Base-by-base conservation (phyloP, 2,888 invertebrate genomes). In the Trypoxylon attenuatum region DNA sequence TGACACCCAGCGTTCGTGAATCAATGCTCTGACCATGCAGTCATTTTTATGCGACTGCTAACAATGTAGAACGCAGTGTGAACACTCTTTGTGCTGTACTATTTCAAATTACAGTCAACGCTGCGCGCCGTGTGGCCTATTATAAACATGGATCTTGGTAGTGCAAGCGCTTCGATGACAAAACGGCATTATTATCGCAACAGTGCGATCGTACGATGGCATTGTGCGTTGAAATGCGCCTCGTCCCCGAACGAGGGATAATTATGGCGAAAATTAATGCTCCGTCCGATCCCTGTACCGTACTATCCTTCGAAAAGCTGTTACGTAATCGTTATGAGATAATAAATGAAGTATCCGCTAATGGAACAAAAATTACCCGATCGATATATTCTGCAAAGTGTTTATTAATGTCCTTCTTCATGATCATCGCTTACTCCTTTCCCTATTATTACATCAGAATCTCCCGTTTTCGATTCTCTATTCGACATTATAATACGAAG, bases 161-260 rank as follows among this genome's bases (percentile, higher is more conserved):
- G 18, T 16, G 39, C 33, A n/a, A 4, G 33, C 16, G 42, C 43
- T 58, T 38, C 45, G 13, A 33, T 8, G 13, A 33, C 33, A 33
- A 61, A 71, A 59, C 50, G 56, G 33, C n/a, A 59, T 57, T 71
- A 55, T 58, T 71, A 71, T 64, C 69, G 39, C 18, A 22, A 19
- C 25, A 18, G 16, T 16, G n/a, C 54, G 42, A 71, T 71, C 68
- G 25, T n/a, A n/a, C 52, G 38, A 47, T 47, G 49, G 23, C 45
- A 52, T 61, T 67, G 45, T 15, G 29, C 50, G 39, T 55, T 16
- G 43, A 58, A 58, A 49, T 19, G 41, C n/a, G 38, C 13, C 38
- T 38, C 23, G 21, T 8, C 19, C 4, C 33, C 58, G 64, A 68
- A 56, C 51, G 46, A 16, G 41, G 41, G 39, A 61, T 64, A 65